Percentiles rank a stretch among this genome's conserved stretches.
phyloP scores from a whole-genome alignment of 2,113 vertebrate species.

The Cervus canadensis region DNA sequence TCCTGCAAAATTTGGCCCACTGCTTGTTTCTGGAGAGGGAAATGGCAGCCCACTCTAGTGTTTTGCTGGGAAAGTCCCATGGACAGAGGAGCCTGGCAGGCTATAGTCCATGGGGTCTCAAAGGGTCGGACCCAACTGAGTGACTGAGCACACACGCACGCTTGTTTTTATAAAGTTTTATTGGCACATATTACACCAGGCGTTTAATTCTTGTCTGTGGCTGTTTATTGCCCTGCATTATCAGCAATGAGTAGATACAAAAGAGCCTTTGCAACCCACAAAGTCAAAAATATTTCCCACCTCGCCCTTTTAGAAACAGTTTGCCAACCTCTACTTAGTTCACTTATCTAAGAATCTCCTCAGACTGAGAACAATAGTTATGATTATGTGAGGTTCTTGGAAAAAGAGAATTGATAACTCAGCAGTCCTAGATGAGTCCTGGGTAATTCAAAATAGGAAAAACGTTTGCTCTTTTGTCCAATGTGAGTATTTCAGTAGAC shows the following conservation, averaged over 20 bases:
- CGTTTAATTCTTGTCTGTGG: neutral
- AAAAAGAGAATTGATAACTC: neutral
- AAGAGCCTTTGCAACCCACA: neutral
- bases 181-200: neutral
- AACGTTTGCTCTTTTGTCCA: neutral
- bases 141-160: neutral
- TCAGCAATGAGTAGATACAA: neutral
- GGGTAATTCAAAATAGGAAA: neutral
- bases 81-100: neutral
- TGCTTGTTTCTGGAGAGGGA: neutral
- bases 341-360: neutral
- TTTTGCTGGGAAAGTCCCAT: neutral
- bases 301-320: neutral
- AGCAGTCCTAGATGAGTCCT: neutral
- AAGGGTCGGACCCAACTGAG: neutral
- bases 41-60: neutral
- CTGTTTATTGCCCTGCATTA: neutral
- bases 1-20: neutral
- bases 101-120: neutral
- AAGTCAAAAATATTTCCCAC: neutral
- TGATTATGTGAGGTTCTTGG: neutral
- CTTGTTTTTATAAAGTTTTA: constrained; percentile 13
- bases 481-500: neutral
- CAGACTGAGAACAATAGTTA: neutral
- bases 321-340: neutral